Evolutionary conservation across 2,888 invertebrate genomes (phyloP).

Genomic region (Thera britannica): DNA sequence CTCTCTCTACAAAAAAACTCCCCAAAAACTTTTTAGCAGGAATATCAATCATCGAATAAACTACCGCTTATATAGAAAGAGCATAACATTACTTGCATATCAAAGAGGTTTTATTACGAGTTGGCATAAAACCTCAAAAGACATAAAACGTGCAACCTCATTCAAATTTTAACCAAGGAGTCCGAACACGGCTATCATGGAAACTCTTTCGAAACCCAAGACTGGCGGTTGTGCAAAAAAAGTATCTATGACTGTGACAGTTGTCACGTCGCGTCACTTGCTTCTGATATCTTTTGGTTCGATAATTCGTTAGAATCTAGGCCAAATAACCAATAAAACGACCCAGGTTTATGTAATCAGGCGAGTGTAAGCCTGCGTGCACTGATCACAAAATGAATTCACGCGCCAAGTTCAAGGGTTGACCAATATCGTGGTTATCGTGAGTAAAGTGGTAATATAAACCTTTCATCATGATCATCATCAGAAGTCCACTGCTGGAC

Average conservation of each 20-base stretch:
- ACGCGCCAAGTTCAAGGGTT: constrained; percentile 24
- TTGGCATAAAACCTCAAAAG: not conserved
- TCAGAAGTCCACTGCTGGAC: no score
- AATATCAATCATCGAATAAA: no score
- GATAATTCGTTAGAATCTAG: constrained; percentile 24
- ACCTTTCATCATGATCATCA: not conserved
- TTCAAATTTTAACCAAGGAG: constrained; percentile 11
- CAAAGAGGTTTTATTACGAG: not conserved
- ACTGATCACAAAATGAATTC: constrained; percentile 27
- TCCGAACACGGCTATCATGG: not conserved
- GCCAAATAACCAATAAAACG: constrained; percentile 13
- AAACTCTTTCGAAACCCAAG: constrained; percentile 8
- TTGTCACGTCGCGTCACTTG: constrained; percentile 20
- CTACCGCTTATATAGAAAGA: no score
- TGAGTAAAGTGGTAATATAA: not conserved
- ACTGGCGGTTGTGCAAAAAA: constrained; percentile 23
- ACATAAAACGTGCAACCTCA: constrained; percentile 1
- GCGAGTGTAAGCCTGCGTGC: not conserved
- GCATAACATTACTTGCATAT: no score
- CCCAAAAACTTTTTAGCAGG: no score
- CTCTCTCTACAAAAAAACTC: no score
- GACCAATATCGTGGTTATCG: not conserved
- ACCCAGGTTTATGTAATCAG: constrained; percentile 10
- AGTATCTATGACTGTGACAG: constrained; percentile 18
- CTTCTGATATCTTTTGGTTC: constrained; percentile 15